Evolutionary conservation across 2,888 invertebrate species (phyloP).

Genomic region (Hedya salicella): DNA sequence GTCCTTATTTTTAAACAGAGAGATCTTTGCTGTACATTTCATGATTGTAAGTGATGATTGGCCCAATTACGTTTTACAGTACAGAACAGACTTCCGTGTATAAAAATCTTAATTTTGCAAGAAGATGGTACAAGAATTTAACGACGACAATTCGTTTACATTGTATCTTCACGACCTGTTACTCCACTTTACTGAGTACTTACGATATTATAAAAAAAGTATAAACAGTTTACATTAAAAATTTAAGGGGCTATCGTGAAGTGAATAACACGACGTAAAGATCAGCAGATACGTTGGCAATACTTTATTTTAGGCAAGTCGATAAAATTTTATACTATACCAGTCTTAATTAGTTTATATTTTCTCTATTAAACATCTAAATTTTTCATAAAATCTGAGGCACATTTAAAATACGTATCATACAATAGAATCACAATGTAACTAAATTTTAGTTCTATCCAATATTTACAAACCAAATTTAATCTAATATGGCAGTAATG

Average conservation of each 20-base stretch:
- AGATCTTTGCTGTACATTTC: slow-evolving; percentile 1
- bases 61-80: slow-evolving; percentile 8
- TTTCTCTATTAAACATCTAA: slow-evolving; percentile 69
- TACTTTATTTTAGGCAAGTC: slow-evolving; percentile 30
- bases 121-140: slow-evolving; percentile 24
- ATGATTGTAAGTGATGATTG: not conserved
- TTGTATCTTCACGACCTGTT: slow-evolving; percentile 39
- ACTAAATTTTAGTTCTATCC: slow-evolving; percentile 52
- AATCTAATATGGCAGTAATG: slow-evolving; percentile 82
- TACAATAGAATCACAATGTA: slow-evolving; percentile 54
- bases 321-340: slow-evolving; percentile 54
- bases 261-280: slow-evolving; percentile 38
- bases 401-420: slow-evolving; percentile 81
- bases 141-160: slow-evolving; percentile 8
- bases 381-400: slow-evolving; percentile 79
- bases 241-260: slow-evolving; percentile 32
- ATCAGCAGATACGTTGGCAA: slow-evolving; percentile 37
- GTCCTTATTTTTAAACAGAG: slow-evolving; percentile 19
- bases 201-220: slow-evolving; percentile 36
- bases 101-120: slow-evolving; percentile 29
- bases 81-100: slow-evolving; percentile 25
- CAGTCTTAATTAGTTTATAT: slow-evolving; percentile 67
- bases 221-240: slow-evolving; percentile 42
- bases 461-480: slow-evolving; percentile 69
- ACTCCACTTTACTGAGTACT: slow-evolving; percentile 28